Conservation (phyloP, 2,888 invertebrate species). For the Eupithecia centaureata region DNA sequence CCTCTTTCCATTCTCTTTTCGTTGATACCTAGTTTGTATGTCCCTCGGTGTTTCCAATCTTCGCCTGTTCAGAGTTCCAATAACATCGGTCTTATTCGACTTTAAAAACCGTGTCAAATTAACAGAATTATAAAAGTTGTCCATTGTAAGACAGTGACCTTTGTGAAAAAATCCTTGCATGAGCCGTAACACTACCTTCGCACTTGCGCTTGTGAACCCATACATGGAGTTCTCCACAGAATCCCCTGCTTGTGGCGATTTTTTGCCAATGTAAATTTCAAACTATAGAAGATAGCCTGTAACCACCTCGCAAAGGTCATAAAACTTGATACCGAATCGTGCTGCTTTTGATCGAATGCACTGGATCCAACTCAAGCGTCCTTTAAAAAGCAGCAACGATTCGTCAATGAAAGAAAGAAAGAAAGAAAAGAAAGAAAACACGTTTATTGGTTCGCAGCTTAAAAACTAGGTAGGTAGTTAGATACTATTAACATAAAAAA, state of each 20-base stretch:
- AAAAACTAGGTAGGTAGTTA: too few species aligned
- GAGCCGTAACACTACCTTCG: not conserved
- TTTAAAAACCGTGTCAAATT: constrained; percentile 30
- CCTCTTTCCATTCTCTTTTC: constrained; percentile 20
- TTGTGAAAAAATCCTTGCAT: constrained; percentile 30
- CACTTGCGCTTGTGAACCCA: too few species aligned
- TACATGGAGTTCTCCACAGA: too few species aligned
- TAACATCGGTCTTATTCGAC: too few species aligned
- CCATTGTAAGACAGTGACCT: constrained; percentile 38
- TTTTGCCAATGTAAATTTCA: constrained; percentile 36
- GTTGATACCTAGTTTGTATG: constrained; percentile 11
- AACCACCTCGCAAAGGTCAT: constrained; percentile 47
- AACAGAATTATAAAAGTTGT: constrained; percentile 38
- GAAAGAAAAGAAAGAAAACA: too few species aligned
- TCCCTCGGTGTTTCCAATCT: constrained; percentile 22
- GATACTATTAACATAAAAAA: too few species aligned
- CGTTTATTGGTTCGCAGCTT: too few species aligned
- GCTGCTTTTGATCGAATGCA: constrained; percentile 40
- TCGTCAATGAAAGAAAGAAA: too few species aligned
- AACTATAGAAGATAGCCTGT: constrained; percentile 33
- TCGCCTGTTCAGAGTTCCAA: constrained; percentile 33
- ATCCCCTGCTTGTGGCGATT: too few species aligned
- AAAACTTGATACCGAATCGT: constrained; percentile 48
- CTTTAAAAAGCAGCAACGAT: constrained; percentile 21
- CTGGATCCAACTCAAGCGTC: constrained; percentile 43